Base-by-base conservation (phyloP, 2,113 vertebrate species). In the Hemibagrus wyckioides region DNA sequence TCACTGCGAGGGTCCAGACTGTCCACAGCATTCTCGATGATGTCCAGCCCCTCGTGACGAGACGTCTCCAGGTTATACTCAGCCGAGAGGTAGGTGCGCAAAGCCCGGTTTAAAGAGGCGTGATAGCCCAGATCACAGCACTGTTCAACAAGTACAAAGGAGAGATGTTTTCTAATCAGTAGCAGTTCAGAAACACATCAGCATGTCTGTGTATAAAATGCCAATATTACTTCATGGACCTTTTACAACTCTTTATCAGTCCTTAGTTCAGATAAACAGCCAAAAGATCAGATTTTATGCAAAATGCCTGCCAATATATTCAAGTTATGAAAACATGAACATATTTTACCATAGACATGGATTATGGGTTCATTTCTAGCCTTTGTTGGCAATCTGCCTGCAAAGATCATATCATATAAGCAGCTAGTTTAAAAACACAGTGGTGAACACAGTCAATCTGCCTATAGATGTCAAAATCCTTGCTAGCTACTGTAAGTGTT, bases 31-130 rank as follows among this genome's bases (percentile, higher is more conserved):
- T 98, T 99, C 93, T 99, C 98, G 57, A 99, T 99, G 89, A 99
- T 99, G 94, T 99, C 98, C 52, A 99, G 94, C 41, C 98, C 98
- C 91, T 99, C 98, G 2, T 99, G 98, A 83, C 98, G 97, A n/a
- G 98, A 99, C 1, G 98, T 99, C 95, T 99, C 98, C 83, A 99
- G 96, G 93, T 99, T 99, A 93, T 99, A 99, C 80, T 99, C 98
- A 0, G 98, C 98, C 25, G 98, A 99, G 33, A 99, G 97, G 91
- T 98, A 99, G 3, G 98, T 99, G 92, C 98, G 96, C 75, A 99
- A 91, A 73, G 97, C 97, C 80, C 98, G 96, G 93, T 99, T 99
- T 91, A 99, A 94, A 92, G 97, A 99, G 89, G 98, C 97, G 0
- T 99, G 98, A 92, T 99, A 99, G 77, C 98, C 98, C 89, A 99